Conservation (phyloP, 2,797 vertebrate genomes). For the Pantherophis alleghaniensis region DNA sequence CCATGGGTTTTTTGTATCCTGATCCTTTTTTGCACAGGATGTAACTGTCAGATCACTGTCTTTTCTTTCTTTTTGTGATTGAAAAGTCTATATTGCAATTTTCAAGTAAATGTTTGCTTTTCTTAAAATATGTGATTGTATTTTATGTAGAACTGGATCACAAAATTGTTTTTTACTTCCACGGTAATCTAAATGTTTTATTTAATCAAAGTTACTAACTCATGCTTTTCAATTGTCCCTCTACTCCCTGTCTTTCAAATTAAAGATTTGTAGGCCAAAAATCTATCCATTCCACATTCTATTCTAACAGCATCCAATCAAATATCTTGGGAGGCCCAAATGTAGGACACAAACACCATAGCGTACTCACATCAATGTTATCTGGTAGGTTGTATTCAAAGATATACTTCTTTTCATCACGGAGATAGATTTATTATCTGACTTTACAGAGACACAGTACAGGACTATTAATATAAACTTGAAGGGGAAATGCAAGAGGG, state of each 20-base stretch:
- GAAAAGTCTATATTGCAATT: slow-evolving; percentile 74
- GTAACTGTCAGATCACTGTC: slow-evolving; percentile 75
- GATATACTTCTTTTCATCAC: not conserved
- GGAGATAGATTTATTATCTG: not conserved
- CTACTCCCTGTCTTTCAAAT: not conserved
- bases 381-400: not conserved
- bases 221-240: not conserved
- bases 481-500: not conserved
- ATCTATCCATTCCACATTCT: not conserved
- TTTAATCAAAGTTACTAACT: not conserved
- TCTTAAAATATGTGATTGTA: slow-evolving; percentile 66
- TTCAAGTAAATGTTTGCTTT: slow-evolving; percentile 77
- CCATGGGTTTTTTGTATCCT: slow-evolving; percentile 71
- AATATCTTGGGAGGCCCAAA: not conserved
- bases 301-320: not conserved
- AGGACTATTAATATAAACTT: not conserved
- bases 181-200: not conserved
- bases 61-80: slow-evolving; percentile 75
- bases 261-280: not conserved
- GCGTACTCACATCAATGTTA: not conserved
- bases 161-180: not conserved
- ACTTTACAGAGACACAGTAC: not conserved
- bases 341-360: not conserved
- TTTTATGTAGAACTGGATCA: slow-evolving; percentile 39
- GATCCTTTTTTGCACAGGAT: slow-evolving; percentile 73